Evolutionary conservation across 1,140 invertebrate genomes (phyloP).

Genomic region (Frieseomelitta varia): DNA sequence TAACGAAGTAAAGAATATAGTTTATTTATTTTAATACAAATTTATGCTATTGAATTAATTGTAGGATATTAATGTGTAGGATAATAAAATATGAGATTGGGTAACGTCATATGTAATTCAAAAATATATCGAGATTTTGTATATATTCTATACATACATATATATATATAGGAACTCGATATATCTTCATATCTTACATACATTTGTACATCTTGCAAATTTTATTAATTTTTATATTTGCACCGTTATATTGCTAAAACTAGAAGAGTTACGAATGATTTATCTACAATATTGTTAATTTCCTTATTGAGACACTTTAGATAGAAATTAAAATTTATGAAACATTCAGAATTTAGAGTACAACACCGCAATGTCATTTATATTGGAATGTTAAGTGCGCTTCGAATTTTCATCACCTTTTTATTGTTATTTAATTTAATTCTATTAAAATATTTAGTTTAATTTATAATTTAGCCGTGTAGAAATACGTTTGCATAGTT

Average conservation of each 20-base stretch:
- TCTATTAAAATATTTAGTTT: neutral
- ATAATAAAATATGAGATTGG: neutral
- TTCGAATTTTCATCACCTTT: neutral
- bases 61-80: neutral
- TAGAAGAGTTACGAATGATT: constrained; percentile 12
- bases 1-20: neutral
- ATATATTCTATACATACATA: neutral
- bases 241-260: constrained; percentile 10
- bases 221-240: constrained; percentile 22
- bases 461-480: neutral
- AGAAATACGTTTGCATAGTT: neutral
- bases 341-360: neutral
- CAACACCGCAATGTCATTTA: neutral
- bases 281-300: neutral
- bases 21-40: neutral
- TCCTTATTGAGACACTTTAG: neutral
- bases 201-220: constrained; percentile 19
- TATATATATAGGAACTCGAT: neutral
- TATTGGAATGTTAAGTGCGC: constrained; percentile 1
- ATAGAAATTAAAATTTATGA: neutral
- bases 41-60: neutral
- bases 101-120: neutral
- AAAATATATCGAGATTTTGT: constrained; percentile 9
- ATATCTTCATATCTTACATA: neutral
- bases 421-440: too few relatives aligned